phyloP scores from a whole-genome alignment of 2,888 invertebrate genomes.

The Tortrix viridana region DNA sequence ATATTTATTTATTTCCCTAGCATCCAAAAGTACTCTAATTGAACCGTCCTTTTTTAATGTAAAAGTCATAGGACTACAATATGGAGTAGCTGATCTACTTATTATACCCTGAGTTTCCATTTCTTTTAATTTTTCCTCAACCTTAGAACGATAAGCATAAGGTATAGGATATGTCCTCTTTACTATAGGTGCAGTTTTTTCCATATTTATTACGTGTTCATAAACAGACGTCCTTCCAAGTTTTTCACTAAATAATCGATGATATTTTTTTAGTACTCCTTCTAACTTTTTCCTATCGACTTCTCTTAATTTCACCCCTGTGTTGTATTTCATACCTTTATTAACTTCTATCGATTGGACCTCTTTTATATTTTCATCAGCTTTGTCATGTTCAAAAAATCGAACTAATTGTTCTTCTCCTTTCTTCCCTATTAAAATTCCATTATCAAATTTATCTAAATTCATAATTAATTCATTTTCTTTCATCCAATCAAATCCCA shows the following conservation, averaged over 20 bases:
- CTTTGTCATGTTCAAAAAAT: not conserved
- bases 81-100: not conserved
- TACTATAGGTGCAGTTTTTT: constrained; percentile 32
- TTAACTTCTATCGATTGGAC: too few relatives aligned
- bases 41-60: constrained; percentile 8
- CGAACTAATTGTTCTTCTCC: not conserved
- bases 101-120: constrained; percentile 33
- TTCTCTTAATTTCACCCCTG: not conserved
- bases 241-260: constrained; percentile 23
- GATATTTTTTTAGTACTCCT: constrained; percentile 1
- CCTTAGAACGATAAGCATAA: constrained; percentile 40
- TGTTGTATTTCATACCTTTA: not conserved
- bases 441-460: not conserved
- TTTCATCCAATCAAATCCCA: constrained; percentile 39
- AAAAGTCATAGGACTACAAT: constrained; percentile 19
- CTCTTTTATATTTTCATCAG: not conserved
- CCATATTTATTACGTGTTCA: constrained; percentile 41
- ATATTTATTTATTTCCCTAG: constrained; percentile 4
- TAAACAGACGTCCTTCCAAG: constrained; percentile 41
- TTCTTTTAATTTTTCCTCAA: constrained; percentile 40
- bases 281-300: not conserved
- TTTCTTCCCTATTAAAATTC: not conserved
- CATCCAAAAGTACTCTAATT: constrained; percentile 7
- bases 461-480: constrained; percentile 5
- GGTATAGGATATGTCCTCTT: constrained; percentile 43